Conservation (phyloP, 2,888 invertebrate species). For the Gibbula magus region DNA sequence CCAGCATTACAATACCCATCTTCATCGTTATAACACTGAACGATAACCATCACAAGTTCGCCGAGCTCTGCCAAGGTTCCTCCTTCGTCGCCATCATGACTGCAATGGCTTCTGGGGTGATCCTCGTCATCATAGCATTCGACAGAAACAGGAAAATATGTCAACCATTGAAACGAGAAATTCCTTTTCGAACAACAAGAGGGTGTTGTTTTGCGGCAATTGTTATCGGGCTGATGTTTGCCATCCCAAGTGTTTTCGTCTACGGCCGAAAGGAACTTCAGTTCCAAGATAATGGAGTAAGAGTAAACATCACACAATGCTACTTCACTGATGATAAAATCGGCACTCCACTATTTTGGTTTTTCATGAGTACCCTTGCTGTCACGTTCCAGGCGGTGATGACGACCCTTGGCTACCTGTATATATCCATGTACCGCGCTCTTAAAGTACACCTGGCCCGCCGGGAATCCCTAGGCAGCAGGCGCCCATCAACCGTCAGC, state of each 20-base stretch:
- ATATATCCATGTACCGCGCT: slow-evolving; percentile 22
- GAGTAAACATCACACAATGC: slow-evolving; percentile 19
- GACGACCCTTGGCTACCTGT: not conserved
- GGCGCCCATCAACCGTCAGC: not conserved
- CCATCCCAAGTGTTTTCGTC: slow-evolving; percentile 7
- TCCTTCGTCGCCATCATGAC: slow-evolving; percentile 19
- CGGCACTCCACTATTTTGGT: not conserved
- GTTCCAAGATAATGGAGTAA: not conserved
- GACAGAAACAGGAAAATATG: slow-evolving; percentile 24
- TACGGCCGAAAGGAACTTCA: not conserved
- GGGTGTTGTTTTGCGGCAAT: not conserved
- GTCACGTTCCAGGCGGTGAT: not conserved
- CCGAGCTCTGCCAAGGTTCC: not conserved
- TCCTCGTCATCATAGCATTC: slow-evolving; percentile 13
- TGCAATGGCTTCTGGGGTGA: slow-evolving; percentile 14
- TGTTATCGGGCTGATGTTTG: not conserved
- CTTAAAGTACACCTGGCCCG: not conserved
- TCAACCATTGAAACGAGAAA: slow-evolving; percentile 13
- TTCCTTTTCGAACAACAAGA: not conserved
- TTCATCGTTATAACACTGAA: not conserved
- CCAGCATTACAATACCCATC: slow-evolving; percentile 6
- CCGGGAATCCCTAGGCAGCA: slow-evolving; percentile 3
- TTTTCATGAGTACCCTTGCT: not conserved
- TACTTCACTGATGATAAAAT: slow-evolving; percentile 6
- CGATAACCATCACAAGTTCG: not conserved